Percentiles rank a stretch among this genome's conserved stretches.
Conservation (phyloP, 2,113 vertebrate species). For the Rousettus leschenaultii region DNA sequence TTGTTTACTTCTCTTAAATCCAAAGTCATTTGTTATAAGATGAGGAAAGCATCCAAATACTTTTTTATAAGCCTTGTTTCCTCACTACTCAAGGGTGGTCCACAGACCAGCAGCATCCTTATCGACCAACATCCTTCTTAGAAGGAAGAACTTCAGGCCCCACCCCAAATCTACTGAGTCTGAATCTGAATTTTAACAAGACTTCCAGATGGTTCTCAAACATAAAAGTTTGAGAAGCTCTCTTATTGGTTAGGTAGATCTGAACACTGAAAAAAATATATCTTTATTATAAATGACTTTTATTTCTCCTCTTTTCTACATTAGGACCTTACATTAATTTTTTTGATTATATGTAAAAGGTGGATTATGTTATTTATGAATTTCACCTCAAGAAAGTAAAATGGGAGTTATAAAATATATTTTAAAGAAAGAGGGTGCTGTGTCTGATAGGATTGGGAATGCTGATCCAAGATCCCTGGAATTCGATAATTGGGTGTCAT, state of each 20-base stretch:
- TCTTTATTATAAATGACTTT: slow-evolving; percentile 9
- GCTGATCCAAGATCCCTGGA: neutral
- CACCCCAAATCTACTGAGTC: neutral
- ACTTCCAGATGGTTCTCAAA: neutral
- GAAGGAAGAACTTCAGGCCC: neutral
- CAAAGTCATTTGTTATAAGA: neutral
- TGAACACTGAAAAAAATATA: neutral
- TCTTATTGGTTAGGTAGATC: neutral
- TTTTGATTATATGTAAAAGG: neutral
- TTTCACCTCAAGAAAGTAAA: slow-evolving; percentile 28
- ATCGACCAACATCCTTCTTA: neutral
- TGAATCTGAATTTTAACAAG: neutral
- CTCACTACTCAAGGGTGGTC: neutral
- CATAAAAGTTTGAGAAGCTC: neutral
- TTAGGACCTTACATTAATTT: neutral
- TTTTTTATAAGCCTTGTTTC: neutral
- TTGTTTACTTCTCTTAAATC: neutral
- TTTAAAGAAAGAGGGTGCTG: neutral
- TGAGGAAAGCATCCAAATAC: neutral
- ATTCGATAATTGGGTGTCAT: neutral
- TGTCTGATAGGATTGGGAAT: neutral
- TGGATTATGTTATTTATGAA: neutral
- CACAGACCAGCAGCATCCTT: neutral
- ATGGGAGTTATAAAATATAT: neutral
- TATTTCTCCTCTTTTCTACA: neutral